These are phyloP conservation scores for Silurus glanis DNA, from an alignment of 2,113 vertebrate genomes.

Conservation along the genomic window DNA sequence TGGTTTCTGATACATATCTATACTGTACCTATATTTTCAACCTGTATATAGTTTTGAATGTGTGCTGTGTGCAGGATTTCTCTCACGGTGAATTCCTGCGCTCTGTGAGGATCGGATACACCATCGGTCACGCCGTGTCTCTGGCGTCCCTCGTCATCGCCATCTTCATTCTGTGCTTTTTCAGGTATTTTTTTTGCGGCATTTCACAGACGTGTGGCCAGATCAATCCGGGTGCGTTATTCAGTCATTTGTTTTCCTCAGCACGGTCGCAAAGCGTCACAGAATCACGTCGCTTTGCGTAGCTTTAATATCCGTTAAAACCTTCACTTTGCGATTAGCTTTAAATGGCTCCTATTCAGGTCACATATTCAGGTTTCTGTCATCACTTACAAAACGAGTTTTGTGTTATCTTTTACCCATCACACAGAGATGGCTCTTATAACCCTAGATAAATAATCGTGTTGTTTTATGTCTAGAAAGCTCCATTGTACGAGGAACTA, in stretches of 20 bases:
- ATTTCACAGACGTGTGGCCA: too few relatives aligned
- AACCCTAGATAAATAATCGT: not conserved
- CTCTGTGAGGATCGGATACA: constrained; percentile 88
- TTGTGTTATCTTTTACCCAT: not conserved
- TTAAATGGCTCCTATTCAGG: constrained; percentile 22
- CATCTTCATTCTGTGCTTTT: constrained; percentile 84
- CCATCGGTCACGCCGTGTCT: constrained; percentile 87
- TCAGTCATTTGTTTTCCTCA: not conserved
- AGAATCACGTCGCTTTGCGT: not conserved
- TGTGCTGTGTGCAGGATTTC: constrained; percentile 33
- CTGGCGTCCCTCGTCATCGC: constrained; percentile 83
- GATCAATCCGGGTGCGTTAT: not conserved
- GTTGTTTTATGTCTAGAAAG: constrained; percentile 74
- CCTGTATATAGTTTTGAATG: not conserved
- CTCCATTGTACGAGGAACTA: constrained; percentile 93
- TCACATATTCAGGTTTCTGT: not conserved
- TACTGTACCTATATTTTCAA: not conserved
- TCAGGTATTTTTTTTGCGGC: constrained; percentile 71
- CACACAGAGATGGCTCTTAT: constrained; percentile 21
- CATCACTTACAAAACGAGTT: not conserved
- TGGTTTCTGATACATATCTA: not conserved
- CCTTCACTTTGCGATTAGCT: constrained; percentile 13
- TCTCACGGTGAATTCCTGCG: constrained; percentile 75
- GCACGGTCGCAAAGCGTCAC: not conserved
- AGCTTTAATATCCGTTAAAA: not conserved